Percentiles rank a stretch among this genome's conserved stretches.
Conservation (phyloP, 2,797 vertebrate genomes). For the Paratrypauchen microcephalus region DNA sequence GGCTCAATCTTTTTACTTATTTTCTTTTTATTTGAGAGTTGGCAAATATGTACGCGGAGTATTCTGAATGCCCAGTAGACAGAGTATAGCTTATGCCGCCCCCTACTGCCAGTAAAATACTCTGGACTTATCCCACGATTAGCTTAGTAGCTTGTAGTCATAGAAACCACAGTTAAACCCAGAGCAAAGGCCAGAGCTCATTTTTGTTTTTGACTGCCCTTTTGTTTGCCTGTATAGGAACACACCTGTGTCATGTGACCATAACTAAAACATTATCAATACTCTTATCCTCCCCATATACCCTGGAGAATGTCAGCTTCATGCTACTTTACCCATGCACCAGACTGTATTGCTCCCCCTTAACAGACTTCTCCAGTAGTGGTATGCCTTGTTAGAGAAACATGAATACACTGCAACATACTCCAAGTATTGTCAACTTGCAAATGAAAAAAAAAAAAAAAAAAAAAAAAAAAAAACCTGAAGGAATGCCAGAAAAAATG, state of each 20-base stretch:
- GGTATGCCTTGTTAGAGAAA: slow-evolving; percentile 85
- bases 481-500: slow-evolving; percentile 77
- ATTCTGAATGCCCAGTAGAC: slow-evolving; percentile 96
- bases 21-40: slow-evolving; percentile 83
- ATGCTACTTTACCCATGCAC: slow-evolving; percentile 87
- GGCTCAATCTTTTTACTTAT: slow-evolving; percentile 73
- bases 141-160: slow-evolving; percentile 75
- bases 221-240: slow-evolving; percentile 90
- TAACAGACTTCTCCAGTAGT: slow-evolving; percentile 87
- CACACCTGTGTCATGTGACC: slow-evolving; percentile 84
- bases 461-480: slow-evolving; percentile 14
- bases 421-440: slow-evolving; percentile 99
- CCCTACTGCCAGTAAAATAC: slow-evolving; percentile 89
- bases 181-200: slow-evolving; percentile 67
- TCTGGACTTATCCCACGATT: slow-evolving; percentile 72
- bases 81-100: slow-evolving; percentile 86
- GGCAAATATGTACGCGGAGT: slow-evolving; percentile 99
- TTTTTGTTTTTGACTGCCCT: slow-evolving; percentile 83
- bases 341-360: slow-evolving; percentile 89
- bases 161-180: slow-evolving; percentile 63
- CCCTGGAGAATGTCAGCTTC: slow-evolving; percentile 89
- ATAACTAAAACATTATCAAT: slow-evolving; percentile 79
- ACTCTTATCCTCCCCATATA: slow-evolving; percentile 64
- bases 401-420: slow-evolving; percentile 88
- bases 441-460: slow-evolving; percentile 81